phyloP scores from a whole-genome alignment of 2,113 vertebrate species.

The Tragelaphus strepsiceros region DNA sequence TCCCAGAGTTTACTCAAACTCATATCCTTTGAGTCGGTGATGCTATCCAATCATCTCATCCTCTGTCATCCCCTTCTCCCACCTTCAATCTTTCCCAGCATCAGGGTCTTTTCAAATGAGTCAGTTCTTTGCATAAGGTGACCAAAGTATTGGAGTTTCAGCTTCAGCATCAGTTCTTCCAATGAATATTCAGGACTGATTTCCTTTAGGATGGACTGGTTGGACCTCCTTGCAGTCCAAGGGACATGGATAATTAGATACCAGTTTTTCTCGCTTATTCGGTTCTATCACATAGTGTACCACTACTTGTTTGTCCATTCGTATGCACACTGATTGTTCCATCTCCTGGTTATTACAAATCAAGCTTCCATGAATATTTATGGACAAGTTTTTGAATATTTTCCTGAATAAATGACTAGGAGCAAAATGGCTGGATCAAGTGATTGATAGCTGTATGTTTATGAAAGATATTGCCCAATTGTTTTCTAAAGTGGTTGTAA shows the following conservation, averaged over 20 bases:
- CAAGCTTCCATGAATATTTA: not conserved
- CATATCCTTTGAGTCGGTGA: not conserved
- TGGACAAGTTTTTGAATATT: not conserved
- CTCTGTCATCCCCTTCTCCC: not conserved
- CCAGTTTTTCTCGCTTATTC: not conserved
- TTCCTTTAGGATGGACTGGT: not conserved
- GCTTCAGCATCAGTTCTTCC: not conserved
- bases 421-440: not conserved
- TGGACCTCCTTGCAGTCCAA: not conserved
- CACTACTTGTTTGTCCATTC: not conserved
- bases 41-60: not conserved
- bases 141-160: not conserved
- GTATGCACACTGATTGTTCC: not conserved
- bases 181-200: not conserved
- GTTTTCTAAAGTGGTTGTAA: not conserved
- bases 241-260: not conserved
- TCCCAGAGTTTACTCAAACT: not conserved
- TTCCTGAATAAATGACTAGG: not conserved
- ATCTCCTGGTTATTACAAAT: not conserved
- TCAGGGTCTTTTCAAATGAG: not conserved
- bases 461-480: not conserved
- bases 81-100: not conserved
- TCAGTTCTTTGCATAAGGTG: not conserved
- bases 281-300: not conserved
- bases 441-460: not conserved